Base-by-base conservation (phyloP, 2,797 vertebrate genomes). In the Phataginus tricuspis region DNA sequence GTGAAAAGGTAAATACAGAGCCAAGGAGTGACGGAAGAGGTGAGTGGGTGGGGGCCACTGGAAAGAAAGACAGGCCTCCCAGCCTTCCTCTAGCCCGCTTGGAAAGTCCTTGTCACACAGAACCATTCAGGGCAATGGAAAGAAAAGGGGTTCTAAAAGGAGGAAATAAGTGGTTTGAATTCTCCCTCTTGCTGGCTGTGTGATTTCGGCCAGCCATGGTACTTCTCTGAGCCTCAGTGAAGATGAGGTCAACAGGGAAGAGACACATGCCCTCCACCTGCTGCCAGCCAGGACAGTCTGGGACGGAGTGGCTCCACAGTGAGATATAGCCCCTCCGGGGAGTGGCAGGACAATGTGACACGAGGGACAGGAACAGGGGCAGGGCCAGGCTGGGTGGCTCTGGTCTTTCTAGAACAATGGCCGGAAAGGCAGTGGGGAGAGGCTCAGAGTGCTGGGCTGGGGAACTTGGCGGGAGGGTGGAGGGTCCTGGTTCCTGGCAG, bases 371-470 rank as follows among this genome's bases (percentile, higher is more conserved):
- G 97, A 97, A 97, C 91, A 85, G 71, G 86, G 92, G 77, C 61
- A 82, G 78, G 97, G 96, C 63, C 90, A 71, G 94, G 90, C 91
- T 75, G 94, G 97, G 97, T 74, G 92, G 96, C 94, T 97, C 97
- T 34, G 79, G 96, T 93, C 90, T 97, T 94, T 90, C 34, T 69
- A 96, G 95, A 97, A 98, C 98, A 98, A 98, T 97, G 78, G 89
- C 96, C 96, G 98, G 98, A 98, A 98, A 97, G 97, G 98, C 77
- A 69, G 96, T 71, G 23, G 80, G 95, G 82, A 89, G 86, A 96
- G 86, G 75, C 83, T 71, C 82, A 0, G 4, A 55, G 39, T 51
- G 90, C 88, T 21, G 66, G 83, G 83, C 83, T 75, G 25, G 95
- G 95, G 96, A 95, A 88, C 88, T 49, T 27, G 74, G 87, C 5